phyloP scores from a whole-genome alignment of 2,888 invertebrate genomes.

The Mimas tiliae region DNA sequence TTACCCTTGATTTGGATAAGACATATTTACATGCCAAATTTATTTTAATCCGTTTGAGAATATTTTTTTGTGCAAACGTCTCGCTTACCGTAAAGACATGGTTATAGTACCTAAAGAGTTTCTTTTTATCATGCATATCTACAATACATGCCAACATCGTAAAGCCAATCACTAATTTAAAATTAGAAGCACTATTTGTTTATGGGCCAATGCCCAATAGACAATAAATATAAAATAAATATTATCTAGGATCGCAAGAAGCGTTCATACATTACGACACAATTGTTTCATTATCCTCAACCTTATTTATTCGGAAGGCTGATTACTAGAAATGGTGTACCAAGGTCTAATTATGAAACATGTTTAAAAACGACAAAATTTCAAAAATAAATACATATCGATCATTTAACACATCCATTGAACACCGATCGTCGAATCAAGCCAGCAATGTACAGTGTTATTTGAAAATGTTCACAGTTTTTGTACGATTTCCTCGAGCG shows the following conservation, averaged over 20 bases:
- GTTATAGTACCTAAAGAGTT: neutral
- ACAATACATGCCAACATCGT: neutral
- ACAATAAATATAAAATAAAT: slow-evolving; percentile 3
- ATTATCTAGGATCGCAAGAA: slow-evolving; percentile 21
- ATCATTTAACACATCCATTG: slow-evolving; percentile 28
- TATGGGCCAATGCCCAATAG: neutral
- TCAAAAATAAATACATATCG: slow-evolving; percentile 29
- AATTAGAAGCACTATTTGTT: neutral
- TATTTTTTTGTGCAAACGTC: no score
- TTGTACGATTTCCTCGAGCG: slow-evolving; percentile 3
- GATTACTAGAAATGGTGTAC: slow-evolving; percentile 47
- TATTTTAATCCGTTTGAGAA: no score
- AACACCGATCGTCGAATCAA: slow-evolving; percentile 17
- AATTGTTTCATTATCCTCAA: slow-evolving; percentile 55
- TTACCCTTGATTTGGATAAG: no score
- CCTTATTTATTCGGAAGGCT: slow-evolving; percentile 51
- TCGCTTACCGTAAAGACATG: no score
- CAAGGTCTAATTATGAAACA: slow-evolving; percentile 59
- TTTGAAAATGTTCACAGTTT: neutral
- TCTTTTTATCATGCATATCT: neutral
- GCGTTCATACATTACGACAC: slow-evolving; percentile 38
- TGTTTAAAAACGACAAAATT: slow-evolving; percentile 24
- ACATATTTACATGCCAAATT: no score
- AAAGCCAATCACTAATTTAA: neutral
- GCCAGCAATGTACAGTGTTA: slow-evolving; percentile 31